Evolutionary conservation across 2,797 vertebrate genomes (phyloP), one percentile per base, ranked within the genome.

Genomic region (Typhlichthys eigenmanni): DNA sequence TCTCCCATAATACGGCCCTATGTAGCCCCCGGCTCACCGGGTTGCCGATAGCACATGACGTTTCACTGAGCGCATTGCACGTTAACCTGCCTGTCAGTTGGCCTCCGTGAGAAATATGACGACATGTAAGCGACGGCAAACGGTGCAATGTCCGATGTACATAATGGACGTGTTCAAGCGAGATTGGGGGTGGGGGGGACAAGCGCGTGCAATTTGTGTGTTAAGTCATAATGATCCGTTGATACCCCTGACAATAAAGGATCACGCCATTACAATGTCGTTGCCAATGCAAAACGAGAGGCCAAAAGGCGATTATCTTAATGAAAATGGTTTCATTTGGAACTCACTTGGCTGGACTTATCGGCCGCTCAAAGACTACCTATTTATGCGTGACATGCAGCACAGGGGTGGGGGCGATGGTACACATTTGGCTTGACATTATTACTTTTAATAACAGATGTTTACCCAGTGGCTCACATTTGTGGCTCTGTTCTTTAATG

Each of bases 1-100:
- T 83, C 81, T 88, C 82, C 80, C 76, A 88, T 84, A 87, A 87
- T 83, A 78, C 83, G 60, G 53, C 69, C 71, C 81, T 86, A 72
- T 88, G 80, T 88, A 72, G 77, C n/a, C 5, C 10, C 32, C 70
- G 51, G 85, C 74, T 70, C 85, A 83, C 61, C 72, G 55, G 76
- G 67, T 71, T 67, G 34, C 34, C 76, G 73, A 80, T 66, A 68
- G 56, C 74, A 72, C 64, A 69, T 82, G 83, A 85, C 80, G 84
- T 88, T 79, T 83, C 64, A 60, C 64, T 70, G 55, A 74, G 78
- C 62, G 63, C 24, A 4, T 24, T 24, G 24, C 73, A 78, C 80
- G 72, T 84, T 83, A 85, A 85, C 75, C 67, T 49, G 48, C 65
- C 79, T 73, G 83, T 86, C 85, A 84, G 74, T 69, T 80, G 60